These are phyloP conservation scores for Merluccius polli DNA, from an alignment of 2,797 vertebrate species.

Conservation along the genomic window DNA sequence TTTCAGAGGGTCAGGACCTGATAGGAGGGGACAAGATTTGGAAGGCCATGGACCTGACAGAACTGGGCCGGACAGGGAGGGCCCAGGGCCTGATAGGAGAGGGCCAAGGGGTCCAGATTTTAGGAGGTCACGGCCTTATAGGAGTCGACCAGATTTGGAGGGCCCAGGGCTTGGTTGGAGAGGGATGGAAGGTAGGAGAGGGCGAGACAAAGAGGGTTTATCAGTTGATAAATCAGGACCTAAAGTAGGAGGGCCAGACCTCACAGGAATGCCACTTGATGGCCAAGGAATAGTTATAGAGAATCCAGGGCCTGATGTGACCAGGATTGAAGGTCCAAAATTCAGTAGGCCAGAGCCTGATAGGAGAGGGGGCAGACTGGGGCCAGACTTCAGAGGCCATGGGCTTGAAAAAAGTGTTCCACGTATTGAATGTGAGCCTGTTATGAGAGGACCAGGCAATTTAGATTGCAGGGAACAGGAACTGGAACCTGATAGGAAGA, in stretches of 20 bases:
- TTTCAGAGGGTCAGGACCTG: conserved; percentile 16
- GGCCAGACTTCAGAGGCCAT: background rate
- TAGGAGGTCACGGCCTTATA: conserved; percentile 8
- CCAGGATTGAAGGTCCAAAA: background rate
- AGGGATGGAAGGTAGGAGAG: conserved; percentile 5
- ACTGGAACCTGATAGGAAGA: background rate
- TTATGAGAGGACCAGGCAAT: background rate
- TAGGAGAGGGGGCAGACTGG: background rate
- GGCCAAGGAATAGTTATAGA: background rate
- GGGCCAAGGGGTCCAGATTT: conserved; percentile 30
- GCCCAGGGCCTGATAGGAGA: conserved; percentile 26
- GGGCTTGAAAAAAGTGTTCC: background rate
- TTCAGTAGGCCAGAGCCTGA: background rate
- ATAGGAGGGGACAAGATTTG: conserved; percentile 23
- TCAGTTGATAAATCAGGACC: background rate
- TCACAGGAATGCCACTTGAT: background rate
- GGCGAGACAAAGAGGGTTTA: background rate
- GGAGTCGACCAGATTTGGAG: background rate
- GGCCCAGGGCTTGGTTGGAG: background rate
- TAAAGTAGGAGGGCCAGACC: background rate
- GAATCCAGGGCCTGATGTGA: background rate
- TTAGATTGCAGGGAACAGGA: background rate
- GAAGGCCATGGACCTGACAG: conserved; percentile 4
- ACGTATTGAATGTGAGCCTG: background rate
- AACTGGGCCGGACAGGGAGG: background rate